Evolutionary conservation across 2,113 vertebrate genomes (phyloP).

Genomic region (Sebastes fasciatus): DNA sequence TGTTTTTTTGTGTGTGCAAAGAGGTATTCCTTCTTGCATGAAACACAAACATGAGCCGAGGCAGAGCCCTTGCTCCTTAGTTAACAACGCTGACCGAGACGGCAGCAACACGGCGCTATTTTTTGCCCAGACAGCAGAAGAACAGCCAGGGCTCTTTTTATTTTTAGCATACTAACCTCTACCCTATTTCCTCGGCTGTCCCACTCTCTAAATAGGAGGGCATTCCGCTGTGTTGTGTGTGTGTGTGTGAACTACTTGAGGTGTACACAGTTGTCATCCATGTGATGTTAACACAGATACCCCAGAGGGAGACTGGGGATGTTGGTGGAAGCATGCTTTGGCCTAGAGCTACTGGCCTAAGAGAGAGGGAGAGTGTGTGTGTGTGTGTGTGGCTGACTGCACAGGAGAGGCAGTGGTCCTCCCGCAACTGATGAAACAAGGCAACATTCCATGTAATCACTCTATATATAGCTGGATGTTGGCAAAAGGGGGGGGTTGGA

Average conservation of each 20-base stretch:
- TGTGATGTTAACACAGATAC: constrained; percentile 64
- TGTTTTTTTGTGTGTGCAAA: constrained; percentile 42
- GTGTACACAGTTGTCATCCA: constrained; percentile 64
- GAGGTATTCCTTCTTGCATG: constrained; percentile 17
- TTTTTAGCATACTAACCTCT: constrained; percentile 80
- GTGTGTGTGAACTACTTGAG: constrained; percentile 40
- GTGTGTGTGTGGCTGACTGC: constrained; percentile 9
- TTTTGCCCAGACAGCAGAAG: constrained; percentile 63
- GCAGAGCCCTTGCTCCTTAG: constrained; percentile 34
- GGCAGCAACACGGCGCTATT: constrained; percentile 76
- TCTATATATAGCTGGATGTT: constrained; percentile 65
- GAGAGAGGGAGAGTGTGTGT: not conserved
- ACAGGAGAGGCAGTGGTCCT: constrained; percentile 42
- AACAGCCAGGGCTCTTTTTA: constrained; percentile 67
- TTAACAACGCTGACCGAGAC: constrained; percentile 62
- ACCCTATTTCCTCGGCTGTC: constrained; percentile 72
- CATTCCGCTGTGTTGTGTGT: constrained; percentile 56
- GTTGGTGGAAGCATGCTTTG: constrained; percentile 45
- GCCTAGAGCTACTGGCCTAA: constrained; percentile 51
- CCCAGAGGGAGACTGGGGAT: constrained; percentile 43
- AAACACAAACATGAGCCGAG: constrained; percentile 38
- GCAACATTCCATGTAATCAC: constrained; percentile 74
- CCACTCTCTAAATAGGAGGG: constrained; percentile 68
- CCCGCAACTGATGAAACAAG: constrained; percentile 75
- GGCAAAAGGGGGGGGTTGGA: constrained; percentile 23